Evolutionary conservation across 2,888 invertebrate species (phyloP), one percentile per base, ranked within the genome.

Genomic region (Arrhopalites spinosus): DNA sequence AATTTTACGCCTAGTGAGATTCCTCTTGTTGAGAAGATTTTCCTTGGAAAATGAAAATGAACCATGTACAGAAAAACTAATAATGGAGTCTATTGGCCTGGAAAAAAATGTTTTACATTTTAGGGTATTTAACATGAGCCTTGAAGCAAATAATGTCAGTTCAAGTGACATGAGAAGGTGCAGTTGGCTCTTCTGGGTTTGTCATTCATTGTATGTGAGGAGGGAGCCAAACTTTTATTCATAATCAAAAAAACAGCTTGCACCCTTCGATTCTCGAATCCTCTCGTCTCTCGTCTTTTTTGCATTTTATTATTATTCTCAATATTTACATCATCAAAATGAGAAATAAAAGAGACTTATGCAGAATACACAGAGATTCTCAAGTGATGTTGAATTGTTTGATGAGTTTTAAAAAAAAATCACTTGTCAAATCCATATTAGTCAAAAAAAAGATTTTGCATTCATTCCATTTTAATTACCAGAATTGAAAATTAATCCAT

Each of bases 151-250:
- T 5, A 63, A 63, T 3, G 25, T 5, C 13, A 29, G 45, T 72
- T 72, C 45, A 50, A 72, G 47, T 53, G 69, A 69, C 13, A 69
- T 29, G 69, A n/a, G 25, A 69, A 30, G 29, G 29, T 47, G 63
- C 63, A 72, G 47, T 63, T 64, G 63, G 63, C 29, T 36, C 36
- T 36, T 23, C 27, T n/a, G n/a, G 61, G 71, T 72, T 72, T 72
- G 72, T 72, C 61, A 72, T 72, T 64, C 72, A 72, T 72, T 64
- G 72, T 72, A 47, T 61, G 45, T 61, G n/a, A n/a, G n/a, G n/a
- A n/a, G n/a, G n/a, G n/a, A n/a, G n/a, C n/a, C n/a, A n/a, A n/a
- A n/a, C n/a, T n/a, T n/a, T n/a, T n/a, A n/a, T n/a, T n/a, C n/a
- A n/a, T n/a, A n/a, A n/a, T n/a, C n/a, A n/a, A n/a, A n/a, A n/a